Conservation (phyloP, 2,113 vertebrate genomes). For the Mirza zaza region DNA sequence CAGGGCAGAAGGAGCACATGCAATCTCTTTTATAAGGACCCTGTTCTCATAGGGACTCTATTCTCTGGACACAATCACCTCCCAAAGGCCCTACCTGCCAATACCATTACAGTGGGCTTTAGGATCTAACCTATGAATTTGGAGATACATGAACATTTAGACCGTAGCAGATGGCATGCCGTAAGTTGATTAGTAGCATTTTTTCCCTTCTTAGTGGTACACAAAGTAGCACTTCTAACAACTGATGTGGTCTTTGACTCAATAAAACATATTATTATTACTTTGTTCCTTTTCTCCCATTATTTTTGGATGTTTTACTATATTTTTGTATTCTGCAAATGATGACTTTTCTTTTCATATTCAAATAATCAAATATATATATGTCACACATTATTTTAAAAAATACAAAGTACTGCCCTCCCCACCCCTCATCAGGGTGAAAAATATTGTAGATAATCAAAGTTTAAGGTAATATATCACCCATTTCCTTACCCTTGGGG, state of each 20-base stretch:
- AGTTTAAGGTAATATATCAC: neutral
- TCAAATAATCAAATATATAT: neutral
- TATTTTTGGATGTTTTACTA: neutral
- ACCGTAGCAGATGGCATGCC: neutral
- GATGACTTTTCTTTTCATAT: neutral
- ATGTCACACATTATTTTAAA: neutral
- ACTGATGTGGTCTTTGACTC: neutral
- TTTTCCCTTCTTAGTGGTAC: neutral
- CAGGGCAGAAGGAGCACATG: neutral
- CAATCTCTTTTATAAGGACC: neutral
- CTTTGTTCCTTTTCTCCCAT: neutral
- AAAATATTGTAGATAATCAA: neutral
- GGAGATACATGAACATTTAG: neutral
- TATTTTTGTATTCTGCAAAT: conserved; percentile 7
- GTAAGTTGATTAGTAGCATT: neutral
- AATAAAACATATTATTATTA: neutral
- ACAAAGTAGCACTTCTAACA: neutral
- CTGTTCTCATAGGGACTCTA: neutral
- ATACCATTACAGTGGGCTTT: neutral
- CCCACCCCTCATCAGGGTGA: neutral
- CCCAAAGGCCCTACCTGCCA: neutral
- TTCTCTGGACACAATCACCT: neutral
- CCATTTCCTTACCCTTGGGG: neutral
- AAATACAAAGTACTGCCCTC: neutral
- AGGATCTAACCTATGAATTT: neutral